Conservation (phyloP, 1,140 invertebrate genomes). For the Drosophila mojavensis region DNA sequence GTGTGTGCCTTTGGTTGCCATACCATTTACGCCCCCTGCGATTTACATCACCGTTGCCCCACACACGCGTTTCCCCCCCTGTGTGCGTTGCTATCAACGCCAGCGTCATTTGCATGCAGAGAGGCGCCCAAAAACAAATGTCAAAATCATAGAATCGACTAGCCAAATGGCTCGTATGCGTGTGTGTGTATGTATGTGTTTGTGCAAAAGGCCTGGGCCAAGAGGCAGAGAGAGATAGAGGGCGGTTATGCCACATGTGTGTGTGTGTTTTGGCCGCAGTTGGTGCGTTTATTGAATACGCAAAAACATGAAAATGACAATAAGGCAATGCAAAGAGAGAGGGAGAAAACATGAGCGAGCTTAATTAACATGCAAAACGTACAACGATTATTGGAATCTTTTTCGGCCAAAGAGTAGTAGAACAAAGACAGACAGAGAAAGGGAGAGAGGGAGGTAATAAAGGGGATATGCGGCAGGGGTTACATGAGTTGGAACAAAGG, state of each 20-base stretch:
- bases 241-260: conserved; percentile 21
- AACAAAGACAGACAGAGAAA: no score
- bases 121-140: conserved; percentile 69
- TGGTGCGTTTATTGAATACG: conserved; percentile 75
- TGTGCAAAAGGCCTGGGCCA: background rate
- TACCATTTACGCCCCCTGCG: conserved; percentile 14
- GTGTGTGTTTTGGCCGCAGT: conserved; percentile 27
- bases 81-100: conserved; percentile 54
- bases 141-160: conserved; percentile 76
- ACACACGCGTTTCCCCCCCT: background rate
- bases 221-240: background rate
- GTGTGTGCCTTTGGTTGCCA: conserved; percentile 8
- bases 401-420: conserved; percentile 10
- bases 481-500: background rate
- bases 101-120: conserved; percentile 75
- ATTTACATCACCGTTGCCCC: background rate
- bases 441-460: background rate
- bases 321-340: conserved; percentile 52
- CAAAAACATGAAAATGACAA: conserved; percentile 74
- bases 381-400: conserved; percentile 73
- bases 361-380: conserved; percentile 80
- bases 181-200: background rate
- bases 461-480: background rate
- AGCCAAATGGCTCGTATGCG: conserved; percentile 9
- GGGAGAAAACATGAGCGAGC: conserved; percentile 29